Conservation (phyloP, 1,140 invertebrate species). For the Drosophila equinoxialis region DNA sequence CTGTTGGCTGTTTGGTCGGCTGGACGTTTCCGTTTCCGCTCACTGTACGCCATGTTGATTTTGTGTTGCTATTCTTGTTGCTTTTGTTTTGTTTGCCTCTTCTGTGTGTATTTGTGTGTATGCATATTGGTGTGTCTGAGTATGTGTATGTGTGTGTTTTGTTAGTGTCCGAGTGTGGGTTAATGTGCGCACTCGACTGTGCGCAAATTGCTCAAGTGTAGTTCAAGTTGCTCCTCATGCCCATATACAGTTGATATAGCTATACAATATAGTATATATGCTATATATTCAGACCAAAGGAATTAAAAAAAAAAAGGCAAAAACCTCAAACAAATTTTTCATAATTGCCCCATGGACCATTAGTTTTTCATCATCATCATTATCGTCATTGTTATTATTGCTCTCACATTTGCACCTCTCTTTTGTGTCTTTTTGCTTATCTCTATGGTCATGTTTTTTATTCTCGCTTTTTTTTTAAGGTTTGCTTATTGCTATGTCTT, state of each 20-base stretch:
- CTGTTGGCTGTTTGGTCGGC: slow-evolving; percentile 29
- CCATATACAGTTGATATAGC: slow-evolving; percentile 42
- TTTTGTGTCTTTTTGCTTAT: slow-evolving; percentile 59
- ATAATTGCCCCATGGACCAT: slow-evolving; percentile 69
- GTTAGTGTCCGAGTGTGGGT: slow-evolving; percentile 53
- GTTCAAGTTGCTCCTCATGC: slow-evolving; percentile 55
- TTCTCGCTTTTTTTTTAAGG: not conserved
- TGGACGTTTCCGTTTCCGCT: slow-evolving; percentile 75
- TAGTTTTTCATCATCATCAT: slow-evolving; percentile 68
- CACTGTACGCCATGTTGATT: slow-evolving; percentile 75
- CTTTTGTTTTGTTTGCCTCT: slow-evolving; percentile 52
- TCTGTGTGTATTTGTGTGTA: slow-evolving; percentile 15
- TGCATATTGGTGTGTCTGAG: slow-evolving; percentile 8
- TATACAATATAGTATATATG: slow-evolving; percentile 28
- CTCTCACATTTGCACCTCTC: slow-evolving; percentile 70
- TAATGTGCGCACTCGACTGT: slow-evolving; percentile 80
- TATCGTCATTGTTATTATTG: slow-evolving; percentile 62
- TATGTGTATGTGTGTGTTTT: slow-evolving; percentile 18
- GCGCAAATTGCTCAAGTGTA: slow-evolving; percentile 80
- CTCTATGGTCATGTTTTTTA: slow-evolving; percentile 57
- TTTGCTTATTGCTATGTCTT: slow-evolving; percentile 74
- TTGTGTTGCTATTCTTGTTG: slow-evolving; percentile 55
- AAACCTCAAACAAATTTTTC: slow-evolving; percentile 57
- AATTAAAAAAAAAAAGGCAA: slow-evolving; percentile 17
- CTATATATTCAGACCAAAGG: slow-evolving; percentile 27